Evolutionary conservation across 2,888 invertebrate species (phyloP).

Genomic region (Brachyptera risi): DNA sequence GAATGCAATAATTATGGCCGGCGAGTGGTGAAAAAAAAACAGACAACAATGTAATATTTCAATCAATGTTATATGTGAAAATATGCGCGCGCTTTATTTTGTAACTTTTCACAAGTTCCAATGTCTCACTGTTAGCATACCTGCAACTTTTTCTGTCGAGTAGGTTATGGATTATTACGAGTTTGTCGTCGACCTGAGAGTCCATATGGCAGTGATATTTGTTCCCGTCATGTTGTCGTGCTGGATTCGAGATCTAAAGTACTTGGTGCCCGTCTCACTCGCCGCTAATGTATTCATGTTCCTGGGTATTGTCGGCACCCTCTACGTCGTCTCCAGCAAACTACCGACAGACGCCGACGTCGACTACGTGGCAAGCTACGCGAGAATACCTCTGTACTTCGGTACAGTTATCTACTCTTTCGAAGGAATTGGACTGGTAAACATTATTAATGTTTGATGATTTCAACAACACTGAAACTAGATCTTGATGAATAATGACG

Average conservation of each 20-base stretch:
- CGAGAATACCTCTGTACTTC: constrained; percentile 79
- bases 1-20: no score
- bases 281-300: constrained; percentile 74
- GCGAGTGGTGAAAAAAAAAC: no score
- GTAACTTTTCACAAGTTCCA: no score
- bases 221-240: neutral
- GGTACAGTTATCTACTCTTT: constrained; percentile 96
- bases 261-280: constrained; percentile 37
- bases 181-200: neutral
- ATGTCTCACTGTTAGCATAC: no score
- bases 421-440: constrained; percentile 89
- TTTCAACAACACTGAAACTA: no score
- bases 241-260: neutral
- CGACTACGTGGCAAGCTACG: constrained; percentile 52
- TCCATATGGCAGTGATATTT: neutral
- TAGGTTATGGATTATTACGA: neutral
- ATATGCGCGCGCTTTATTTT: no score
- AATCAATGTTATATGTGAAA: no score
- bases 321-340: constrained; percentile 70
- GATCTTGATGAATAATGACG: no score
- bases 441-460: constrained; percentile 40
- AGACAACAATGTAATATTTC: no score
- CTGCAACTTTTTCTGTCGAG: no score
- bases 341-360: constrained; percentile 51
- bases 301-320: constrained; percentile 67